Base-by-base conservation (phyloP, 2,797 vertebrate species). In the Poecilia wingei region DNA sequence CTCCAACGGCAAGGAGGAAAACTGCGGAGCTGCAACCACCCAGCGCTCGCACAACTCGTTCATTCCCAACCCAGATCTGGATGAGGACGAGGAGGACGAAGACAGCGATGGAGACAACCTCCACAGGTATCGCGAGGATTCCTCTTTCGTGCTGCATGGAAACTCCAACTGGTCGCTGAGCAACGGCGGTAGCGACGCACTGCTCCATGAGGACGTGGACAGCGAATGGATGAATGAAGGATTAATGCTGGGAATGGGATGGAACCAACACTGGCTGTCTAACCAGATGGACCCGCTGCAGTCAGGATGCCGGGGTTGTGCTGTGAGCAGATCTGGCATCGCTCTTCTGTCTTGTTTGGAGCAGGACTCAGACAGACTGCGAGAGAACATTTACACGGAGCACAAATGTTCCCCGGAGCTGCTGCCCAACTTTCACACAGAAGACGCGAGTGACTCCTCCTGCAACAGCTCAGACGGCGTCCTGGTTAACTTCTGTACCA, bases 401-500 rank as follows among this genome's bases (percentile, higher is more conserved):
- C 80, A 72, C 78, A 90, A 91, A 81, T 85, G 82, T 83, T 87
- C 96, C 1, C 96, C 96, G 2, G 93, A 93, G 78, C 75, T 83
- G 43, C 85, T 85, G 71, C 95, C 96, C 0, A 96, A 97, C 87
- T 95, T 95, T 64, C 96, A 95, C 79, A 93, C 95, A 85, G 97
- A 97, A 72, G 96, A 95, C 0, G 87, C 94, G 86, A 98, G 97
- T 0, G 97, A 99, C 94, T 98, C 97, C 0, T 99, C 98, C 74
- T 98, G 97, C 88, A 98, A 97, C 93, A 99, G 98, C 68, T 99
- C 98, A 0, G 98, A 99, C 0, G 98, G 98, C 0, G 92, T 99
- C 55, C 93, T 99, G 64, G 98, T 99, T 79, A 99, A 97, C 81
- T 98, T 99, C 94, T 98, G 97, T 81, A 89, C 98, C 45, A 98